Conservation (phyloP, 2,888 invertebrate species). For the Eupithecia subfuscata region DNA sequence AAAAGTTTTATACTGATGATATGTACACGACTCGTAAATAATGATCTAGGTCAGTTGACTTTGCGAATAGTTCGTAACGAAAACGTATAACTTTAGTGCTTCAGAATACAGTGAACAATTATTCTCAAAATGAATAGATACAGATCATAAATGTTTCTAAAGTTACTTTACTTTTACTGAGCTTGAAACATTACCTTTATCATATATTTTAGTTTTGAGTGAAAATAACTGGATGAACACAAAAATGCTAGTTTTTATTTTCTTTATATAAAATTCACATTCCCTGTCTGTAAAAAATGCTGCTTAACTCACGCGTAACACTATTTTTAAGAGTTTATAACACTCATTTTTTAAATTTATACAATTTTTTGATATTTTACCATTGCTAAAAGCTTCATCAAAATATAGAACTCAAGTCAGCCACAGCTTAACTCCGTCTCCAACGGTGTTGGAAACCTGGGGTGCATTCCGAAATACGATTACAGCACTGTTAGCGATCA, state of each 20-base stretch:
- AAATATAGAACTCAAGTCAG: slow-evolving; percentile 32
- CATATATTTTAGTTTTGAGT: neutral
- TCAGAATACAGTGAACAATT: neutral
- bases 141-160: neutral
- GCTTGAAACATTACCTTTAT: slow-evolving; percentile 30
- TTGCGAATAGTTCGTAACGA: neutral
- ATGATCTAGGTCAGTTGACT: neutral
- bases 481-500: too few relatives aligned
- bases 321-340: slow-evolving; percentile 55
- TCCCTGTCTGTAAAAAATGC: slow-evolving; percentile 53
- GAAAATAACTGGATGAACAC: slow-evolving; percentile 42
- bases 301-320: slow-evolving; percentile 60
- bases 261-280: slow-evolving; percentile 69
- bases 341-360: slow-evolving; percentile 45
- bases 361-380: slow-evolving; percentile 41
- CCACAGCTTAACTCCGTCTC: slow-evolving; percentile 11
- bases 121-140: neutral
- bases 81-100: neutral
- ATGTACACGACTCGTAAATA: neutral
- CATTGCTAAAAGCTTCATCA: slow-evolving; percentile 37
- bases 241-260: slow-evolving; percentile 54
- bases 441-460: slow-evolving; percentile 13
- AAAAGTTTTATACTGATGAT: neutral
- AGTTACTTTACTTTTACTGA: neutral
- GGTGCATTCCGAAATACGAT: too few relatives aligned